Conservation (phyloP, 2,888 invertebrate species). For the Schizaphis graminum region DNA sequence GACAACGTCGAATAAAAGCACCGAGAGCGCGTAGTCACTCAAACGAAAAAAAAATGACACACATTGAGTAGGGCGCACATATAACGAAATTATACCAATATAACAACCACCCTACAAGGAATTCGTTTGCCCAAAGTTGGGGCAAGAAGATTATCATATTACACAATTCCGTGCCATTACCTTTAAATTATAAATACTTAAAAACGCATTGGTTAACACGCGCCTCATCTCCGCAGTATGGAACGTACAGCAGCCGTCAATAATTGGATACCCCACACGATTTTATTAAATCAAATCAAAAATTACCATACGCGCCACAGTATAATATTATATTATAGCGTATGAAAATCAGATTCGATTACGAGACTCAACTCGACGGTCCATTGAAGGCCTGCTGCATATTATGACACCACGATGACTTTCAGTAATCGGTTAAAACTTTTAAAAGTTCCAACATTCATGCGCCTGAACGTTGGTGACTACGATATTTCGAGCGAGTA, state of each 20-base stretch:
- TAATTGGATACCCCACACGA: neutral
- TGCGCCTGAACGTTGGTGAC: neutral
- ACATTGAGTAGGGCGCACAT: conserved; percentile 29
- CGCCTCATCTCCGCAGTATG: neutral
- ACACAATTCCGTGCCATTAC: conserved; percentile 37
- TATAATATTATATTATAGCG: neutral
- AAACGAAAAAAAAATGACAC: conserved; percentile 47
- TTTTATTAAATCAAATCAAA: conserved; percentile 24
- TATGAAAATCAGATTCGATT: neutral
- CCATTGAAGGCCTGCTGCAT: neutral
- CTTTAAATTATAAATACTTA: conserved; percentile 49
- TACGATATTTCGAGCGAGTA: neutral
- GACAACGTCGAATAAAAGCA: conserved; percentile 49
- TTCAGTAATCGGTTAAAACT: neutral
- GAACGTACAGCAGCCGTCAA: neutral
- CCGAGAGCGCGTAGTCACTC: conserved; percentile 13
- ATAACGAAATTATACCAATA: conserved; percentile 60
- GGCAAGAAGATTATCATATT: conserved; percentile 38
- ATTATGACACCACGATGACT: neutral
- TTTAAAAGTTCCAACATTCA: neutral
- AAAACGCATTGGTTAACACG: conserved; percentile 43
- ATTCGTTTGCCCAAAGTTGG: conserved; percentile 35
- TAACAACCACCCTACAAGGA: conserved; percentile 31
- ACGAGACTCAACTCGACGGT: neutral
- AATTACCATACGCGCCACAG: neutral